phyloP scores from a whole-genome alignment of 2,113 vertebrate species.

The Pomatostomus ruficeps region DNA sequence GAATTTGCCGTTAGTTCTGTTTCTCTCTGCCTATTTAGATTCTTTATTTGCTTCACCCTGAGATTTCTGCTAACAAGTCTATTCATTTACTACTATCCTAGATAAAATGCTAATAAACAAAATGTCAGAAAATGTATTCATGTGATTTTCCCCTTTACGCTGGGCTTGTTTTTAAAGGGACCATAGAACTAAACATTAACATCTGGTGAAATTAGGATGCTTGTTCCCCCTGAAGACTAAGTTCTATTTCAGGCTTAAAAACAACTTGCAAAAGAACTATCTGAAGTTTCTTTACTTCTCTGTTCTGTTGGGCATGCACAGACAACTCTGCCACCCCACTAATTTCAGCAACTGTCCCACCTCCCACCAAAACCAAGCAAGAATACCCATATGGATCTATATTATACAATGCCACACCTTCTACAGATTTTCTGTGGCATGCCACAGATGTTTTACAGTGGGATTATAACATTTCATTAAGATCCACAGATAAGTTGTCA shows the following conservation, averaged over 20 bases:
- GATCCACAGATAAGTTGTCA: background rate
- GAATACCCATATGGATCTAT: background rate
- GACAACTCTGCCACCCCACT: background rate
- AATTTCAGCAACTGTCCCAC: background rate
- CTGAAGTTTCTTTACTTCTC: background rate
- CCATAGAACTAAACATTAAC: conserved; percentile 37
- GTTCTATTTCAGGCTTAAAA: conserved; percentile 35
- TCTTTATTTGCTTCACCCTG: conserved; percentile 76
- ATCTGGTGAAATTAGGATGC: conserved; percentile 36
- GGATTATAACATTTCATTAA: background rate
- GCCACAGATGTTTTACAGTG: background rate
- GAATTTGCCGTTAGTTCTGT: conserved; percentile 67
- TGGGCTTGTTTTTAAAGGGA: conserved; percentile 36
- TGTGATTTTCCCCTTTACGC: conserved; percentile 32
- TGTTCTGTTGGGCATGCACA: background rate
- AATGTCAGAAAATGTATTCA: conserved; percentile 72
- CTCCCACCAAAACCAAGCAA: background rate
- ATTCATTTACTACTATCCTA: conserved; percentile 72
- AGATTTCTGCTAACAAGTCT: conserved; percentile 77
- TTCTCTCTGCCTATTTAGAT: conserved; percentile 72
- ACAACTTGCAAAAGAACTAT: conserved; percentile 5
- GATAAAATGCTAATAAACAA: conserved; percentile 78
- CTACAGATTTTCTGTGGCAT: background rate
- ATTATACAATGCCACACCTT: background rate
- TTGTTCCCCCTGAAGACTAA: conserved; percentile 2